Conservation (phyloP, 2,797 vertebrate species). For the Gorsachius magnificus region DNA sequence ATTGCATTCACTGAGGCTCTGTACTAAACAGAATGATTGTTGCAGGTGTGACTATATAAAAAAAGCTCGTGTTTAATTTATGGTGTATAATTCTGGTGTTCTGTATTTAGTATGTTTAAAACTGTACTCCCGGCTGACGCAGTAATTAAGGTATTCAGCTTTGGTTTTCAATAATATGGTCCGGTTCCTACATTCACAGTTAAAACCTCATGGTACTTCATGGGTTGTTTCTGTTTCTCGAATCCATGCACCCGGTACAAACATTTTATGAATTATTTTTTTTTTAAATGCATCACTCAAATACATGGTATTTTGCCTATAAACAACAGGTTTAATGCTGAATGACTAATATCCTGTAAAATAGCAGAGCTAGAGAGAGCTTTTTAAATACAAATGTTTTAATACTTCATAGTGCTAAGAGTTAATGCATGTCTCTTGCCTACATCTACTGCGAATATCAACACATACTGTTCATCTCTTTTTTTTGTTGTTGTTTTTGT, state of each 20-base stretch:
- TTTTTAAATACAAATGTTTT: slow-evolving; percentile 59
- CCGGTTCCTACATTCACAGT: background rate
- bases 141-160: slow-evolving; percentile 4
- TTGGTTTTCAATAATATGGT: background rate
- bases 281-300: background rate
- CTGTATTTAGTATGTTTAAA: slow-evolving; percentile 33
- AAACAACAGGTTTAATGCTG: slow-evolving; percentile 25
- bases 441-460: slow-evolving; percentile 56
- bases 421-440: slow-evolving; percentile 68
- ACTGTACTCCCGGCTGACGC: background rate
- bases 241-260: slow-evolving; percentile 22
- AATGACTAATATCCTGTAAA: slow-evolving; percentile 24
- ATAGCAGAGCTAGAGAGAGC: slow-evolving; percentile 1
- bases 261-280: background rate
- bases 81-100: background rate
- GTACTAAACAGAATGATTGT: background rate
- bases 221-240: slow-evolving; percentile 10
- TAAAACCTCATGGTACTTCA: background rate
- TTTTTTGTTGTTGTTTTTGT: slow-evolving; percentile 62
- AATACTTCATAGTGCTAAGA: slow-evolving; percentile 44
- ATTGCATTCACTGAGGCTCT: background rate
- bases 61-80: background rate
- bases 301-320: slow-evolving; percentile 31
- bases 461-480: slow-evolving; percentile 50
- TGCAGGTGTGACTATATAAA: background rate